Conservation (phyloP, 2,113 vertebrate genomes). For the Phalacrocorax pelagicus region DNA sequence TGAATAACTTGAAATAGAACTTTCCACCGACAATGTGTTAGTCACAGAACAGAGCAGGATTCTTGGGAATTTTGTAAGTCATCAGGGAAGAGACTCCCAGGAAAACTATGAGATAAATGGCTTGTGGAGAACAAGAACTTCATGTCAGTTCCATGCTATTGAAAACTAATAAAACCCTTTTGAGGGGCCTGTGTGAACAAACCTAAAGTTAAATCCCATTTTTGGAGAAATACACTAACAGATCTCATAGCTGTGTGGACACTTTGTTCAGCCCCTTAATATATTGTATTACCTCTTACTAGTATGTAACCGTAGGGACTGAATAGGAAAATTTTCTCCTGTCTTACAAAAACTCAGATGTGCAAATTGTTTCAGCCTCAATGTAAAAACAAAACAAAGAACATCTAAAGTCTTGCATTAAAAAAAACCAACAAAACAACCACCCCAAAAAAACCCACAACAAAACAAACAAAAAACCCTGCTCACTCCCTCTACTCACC, state of each 20-base stretch:
- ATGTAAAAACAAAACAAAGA: background rate
- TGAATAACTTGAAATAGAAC: conserved; percentile 14
- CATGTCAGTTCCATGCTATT: background rate
- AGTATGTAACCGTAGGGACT: background rate
- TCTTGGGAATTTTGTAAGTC: background rate
- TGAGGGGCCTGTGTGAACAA: background rate
- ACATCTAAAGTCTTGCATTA: background rate
- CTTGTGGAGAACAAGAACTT: background rate
- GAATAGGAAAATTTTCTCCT: background rate
- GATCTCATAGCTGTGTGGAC: background rate
- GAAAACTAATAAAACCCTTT: background rate
- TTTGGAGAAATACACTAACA: background rate
- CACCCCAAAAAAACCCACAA: background rate
- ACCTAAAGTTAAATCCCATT: background rate
- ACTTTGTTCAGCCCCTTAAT: background rate
- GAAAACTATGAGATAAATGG: background rate
- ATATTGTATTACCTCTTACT: background rate
- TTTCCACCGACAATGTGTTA: background rate
- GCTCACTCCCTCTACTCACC: background rate
- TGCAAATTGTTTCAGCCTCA: background rate
- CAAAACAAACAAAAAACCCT: too few species aligned
- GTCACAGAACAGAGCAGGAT: background rate
- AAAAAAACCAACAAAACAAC: background rate
- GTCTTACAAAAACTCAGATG: background rate
- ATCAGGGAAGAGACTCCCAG: background rate